Base-by-base conservation (phyloP, 2,113 vertebrate genomes). In the Seriola quinqueradiata region DNA sequence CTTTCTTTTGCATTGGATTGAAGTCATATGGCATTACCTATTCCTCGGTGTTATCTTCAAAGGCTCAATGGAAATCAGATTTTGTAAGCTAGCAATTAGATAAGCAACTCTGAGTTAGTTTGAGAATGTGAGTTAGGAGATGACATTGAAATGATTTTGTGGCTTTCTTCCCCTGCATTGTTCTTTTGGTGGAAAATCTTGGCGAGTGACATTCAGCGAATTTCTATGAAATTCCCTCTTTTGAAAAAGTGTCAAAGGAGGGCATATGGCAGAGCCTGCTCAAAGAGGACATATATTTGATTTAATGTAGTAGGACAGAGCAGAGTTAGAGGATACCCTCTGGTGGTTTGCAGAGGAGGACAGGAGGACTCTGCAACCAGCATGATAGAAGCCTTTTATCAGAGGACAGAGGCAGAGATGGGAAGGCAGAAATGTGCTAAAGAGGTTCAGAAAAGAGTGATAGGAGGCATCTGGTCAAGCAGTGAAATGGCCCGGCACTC, bases 241-340 rank as follows among this genome's bases (percentile, higher is more conserved):
- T 85, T 87, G 58, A 76, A 81, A 78, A 73, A 67, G 77, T 60
- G 85, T 63, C 63, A 77, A 86, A 83, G 55, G 17, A 71, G 12
- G 72, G 48, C 69, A 71, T 78, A 76, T 67, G 79, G 70, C 42
- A 67, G 46, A 76, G 46, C 8, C 75, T 73, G 64, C 77, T 88
- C 61, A 71, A 55, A 82, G 82, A 85, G 83, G 80, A 82, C 77
- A 81, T 88, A 81, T 73, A 83, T 87, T 87, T 90, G 78, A 90
- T 89, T 89, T 91, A 83, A 93, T 90, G 84, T 75, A 81, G 55
- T 48, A 67, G 87, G 90, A 92, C 90, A 88, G 84, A 74, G 71
- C 80, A 63, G 77, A 84, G 84, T 73, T 82, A 84, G 82, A 81
- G 78, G 68, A 82, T 61, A 75, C 74, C 87, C 85, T 91, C 86